A percentile compares a stretch with the other conserved stretches of the same genome.
Conservation (phyloP, 2,888 invertebrate genomes). For the Kuschelorhynchus macadamiae region DNA sequence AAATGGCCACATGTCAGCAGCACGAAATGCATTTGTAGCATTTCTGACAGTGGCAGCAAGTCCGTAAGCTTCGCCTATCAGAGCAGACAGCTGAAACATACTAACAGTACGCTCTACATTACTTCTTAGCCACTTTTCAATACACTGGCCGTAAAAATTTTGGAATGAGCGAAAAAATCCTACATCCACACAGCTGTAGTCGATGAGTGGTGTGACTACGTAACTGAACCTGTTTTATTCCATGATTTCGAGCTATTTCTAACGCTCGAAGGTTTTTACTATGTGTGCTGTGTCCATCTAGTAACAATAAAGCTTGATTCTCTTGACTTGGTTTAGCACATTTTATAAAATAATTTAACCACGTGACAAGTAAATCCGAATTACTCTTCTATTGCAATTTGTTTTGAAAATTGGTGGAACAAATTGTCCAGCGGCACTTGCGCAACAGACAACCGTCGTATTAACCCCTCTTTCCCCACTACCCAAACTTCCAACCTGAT, state of each 20-base stretch:
- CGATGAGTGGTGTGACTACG: conserved; percentile 12
- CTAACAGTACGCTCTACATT: conserved; percentile 16
- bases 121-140: conserved; percentile 14
- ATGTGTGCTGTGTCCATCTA: conserved; percentile 31
- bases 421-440: conserved; percentile 51
- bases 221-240: conserved; percentile 19
- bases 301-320: conserved; percentile 51
- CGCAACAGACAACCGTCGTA: conserved; percentile 52
- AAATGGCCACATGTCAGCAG: conserved; percentile 17
- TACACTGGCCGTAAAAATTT: background rate
- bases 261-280: conserved; percentile 19
- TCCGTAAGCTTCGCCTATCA: conserved; percentile 7
- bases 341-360: conserved; percentile 61
- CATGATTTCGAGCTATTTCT: conserved; percentile 18
- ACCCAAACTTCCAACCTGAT: conserved; percentile 49
- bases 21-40: conserved; percentile 4
- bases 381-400: conserved; percentile 49
- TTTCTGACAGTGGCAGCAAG: background rate
- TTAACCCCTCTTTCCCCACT: conserved; percentile 54
- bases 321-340: conserved; percentile 50
- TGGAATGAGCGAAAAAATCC: too few species aligned
- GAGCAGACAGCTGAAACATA: conserved; percentile 9
- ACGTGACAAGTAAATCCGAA: conserved; percentile 51
- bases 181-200: conserved; percentile 1
- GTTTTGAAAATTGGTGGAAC: conserved; percentile 55